Base-by-base conservation (phyloP, 1,140 invertebrate genomes). In the Habropoda laboriosa region DNA sequence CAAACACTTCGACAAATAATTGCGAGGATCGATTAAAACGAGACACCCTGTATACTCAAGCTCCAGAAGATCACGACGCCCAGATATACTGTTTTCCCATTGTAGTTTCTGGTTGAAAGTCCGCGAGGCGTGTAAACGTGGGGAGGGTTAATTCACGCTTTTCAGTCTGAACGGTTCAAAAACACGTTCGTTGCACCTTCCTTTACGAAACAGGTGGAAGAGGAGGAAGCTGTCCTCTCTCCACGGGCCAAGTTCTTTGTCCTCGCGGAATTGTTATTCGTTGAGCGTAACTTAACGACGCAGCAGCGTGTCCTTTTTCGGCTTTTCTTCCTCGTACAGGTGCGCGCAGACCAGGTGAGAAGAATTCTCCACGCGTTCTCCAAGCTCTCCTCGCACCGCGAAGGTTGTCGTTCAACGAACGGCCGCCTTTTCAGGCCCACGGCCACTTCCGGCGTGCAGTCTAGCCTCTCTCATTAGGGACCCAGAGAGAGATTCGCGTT, bases 401-500 rank as follows among this genome's bases (percentile, higher is more conserved):
- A 74, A 74, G 60, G 47, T 49, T 35, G 47, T 13, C 1, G 18
- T 67, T 45, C 27, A n/a, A n/a, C n/a, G n/a, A n/a, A n/a, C n/a
- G n/a, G n/a, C n/a, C n/a, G n/a, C n/a, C 30, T 57, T 57, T 76
- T 18, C 63, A 57, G 38, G 1, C 27, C n/a, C 51, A n/a, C n/a
- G n/a, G 21, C 8, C 49, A 16, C 51, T 76, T 55, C 73, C 61
- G 35, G 61, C 16, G n/a, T n/a, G n/a, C n/a, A n/a, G 35, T 47
- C 71, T 38, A 8, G 24, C n/a, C 13, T 13, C 12, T 40, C 45
- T 73, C 57, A 61, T 61, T 73, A 73, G 45, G n/a, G 55, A n/a
- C n/a, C n/a, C n/a, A 21, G n/a, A 5, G 32, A 18, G 57, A 24
- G 40, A n/a, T 32, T n/a, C 30, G 0, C 8, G 40, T 27, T 24